Evolutionary conservation across 2,888 invertebrate species (phyloP).

Genomic region (Sisyra terminalis): DNA sequence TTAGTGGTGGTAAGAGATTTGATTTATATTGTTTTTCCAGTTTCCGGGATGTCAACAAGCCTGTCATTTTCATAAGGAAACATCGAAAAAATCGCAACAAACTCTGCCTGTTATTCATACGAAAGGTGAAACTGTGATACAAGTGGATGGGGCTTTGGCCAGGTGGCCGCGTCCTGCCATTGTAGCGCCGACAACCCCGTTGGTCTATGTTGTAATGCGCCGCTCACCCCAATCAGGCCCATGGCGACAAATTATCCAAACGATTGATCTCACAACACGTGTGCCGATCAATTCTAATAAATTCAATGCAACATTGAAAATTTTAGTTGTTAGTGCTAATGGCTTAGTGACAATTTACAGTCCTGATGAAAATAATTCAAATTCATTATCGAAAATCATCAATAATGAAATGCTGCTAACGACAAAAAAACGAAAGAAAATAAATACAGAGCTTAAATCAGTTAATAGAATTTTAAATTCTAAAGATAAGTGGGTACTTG

Average conservation of each 20-base stretch:
- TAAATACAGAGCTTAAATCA: conserved; percentile 31
- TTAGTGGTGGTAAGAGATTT: too few relatives aligned
- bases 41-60: conserved; percentile 56
- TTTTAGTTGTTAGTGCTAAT: conserved; percentile 51
- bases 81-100: conserved; percentile 38
- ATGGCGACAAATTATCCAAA: conserved; percentile 50
- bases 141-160: conserved; percentile 42
- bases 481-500: conserved; percentile 39
- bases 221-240: conserved; percentile 39
- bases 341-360: conserved; percentile 55
- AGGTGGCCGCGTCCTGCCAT: conserved; percentile 47
- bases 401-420: conserved; percentile 15
- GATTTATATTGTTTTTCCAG: conserved; percentile 28
- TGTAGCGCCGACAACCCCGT: conserved; percentile 33
- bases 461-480: conserved; percentile 34
- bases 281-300: conserved; percentile 43
- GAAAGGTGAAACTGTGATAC: conserved; percentile 49
- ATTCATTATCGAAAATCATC: conserved; percentile 30
- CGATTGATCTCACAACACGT: conserved; percentile 42
- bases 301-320: conserved; percentile 41
- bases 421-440: conserved; percentile 27
- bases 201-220: conserved; percentile 55
- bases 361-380: conserved; percentile 31
- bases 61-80: conserved; percentile 50
- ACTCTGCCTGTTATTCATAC: conserved; percentile 53